Evolutionary conservation across 1,140 invertebrate genomes (phyloP), one percentile per base, ranked within the genome.

Genomic region (Diorhabda sublineata): DNA sequence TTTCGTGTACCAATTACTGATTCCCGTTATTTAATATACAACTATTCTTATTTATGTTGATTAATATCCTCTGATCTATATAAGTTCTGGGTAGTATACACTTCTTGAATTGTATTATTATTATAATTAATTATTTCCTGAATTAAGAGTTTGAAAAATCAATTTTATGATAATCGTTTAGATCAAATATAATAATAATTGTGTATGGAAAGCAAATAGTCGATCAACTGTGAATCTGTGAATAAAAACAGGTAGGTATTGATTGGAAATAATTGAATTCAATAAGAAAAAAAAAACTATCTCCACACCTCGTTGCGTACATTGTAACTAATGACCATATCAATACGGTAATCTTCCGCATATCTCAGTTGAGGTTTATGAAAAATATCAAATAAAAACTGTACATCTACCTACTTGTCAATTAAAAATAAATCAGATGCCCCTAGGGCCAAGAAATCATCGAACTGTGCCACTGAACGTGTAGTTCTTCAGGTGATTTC

Each of bases 401-500:
- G 26, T 26, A 26, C 26, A 26, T 26, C 26, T 26, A 26, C 47
- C 6, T 2, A 8, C 6, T 52, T 52, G 47, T 52, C 47, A 52
- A 52, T 26, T 42, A 60, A 60, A 60, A 60, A 60, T 42, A 11
- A 60, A 60, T 60, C 11, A 11, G 42, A 60, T 60, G 26, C 11
- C 58, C 11, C 26, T 6, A 60, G 42, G 58, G 5, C 58, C 42
- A 11, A 60, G 58, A 60, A 60, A 60, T 60, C 58, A 60, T 26
- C 58, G 58, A 60, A 60, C 7, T 60, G 58, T 60, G 58, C 42
- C 58, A 60, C 58, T 42, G 58, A 60, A 60, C 58, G 58, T 60
- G 58, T 11, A 26, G 3, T 52, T 52, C 47, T 52, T 52, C 47
- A n/a, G 47, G 47, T 52, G n/a, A 52, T 52, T 52, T 52, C 47